Percentiles rank a stretch among this genome's conserved stretches.
Conservation (phyloP, 2,113 vertebrate genomes). For the Australoheros scitulus region DNA sequence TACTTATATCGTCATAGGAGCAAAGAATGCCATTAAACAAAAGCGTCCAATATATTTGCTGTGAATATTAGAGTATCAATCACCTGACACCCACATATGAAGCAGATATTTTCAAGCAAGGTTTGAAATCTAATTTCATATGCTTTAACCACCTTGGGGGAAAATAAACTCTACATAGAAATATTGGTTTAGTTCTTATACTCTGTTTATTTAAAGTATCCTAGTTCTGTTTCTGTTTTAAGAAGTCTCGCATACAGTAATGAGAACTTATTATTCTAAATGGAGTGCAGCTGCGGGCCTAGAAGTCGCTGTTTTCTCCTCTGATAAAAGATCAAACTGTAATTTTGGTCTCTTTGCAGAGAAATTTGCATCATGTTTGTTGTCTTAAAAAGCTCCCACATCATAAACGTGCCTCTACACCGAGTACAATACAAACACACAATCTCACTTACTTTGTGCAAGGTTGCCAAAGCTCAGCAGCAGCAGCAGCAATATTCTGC, state of each 20-base stretch:
- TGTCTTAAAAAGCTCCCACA: conserved; percentile 14
- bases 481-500: conserved; percentile 5
- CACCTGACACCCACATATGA: conserved; percentile 25
- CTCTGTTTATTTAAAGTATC: conserved; percentile 45
- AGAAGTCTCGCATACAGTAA: conserved; percentile 5
- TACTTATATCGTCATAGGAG: background rate
- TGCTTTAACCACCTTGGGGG: conserved; percentile 20
- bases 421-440: background rate
- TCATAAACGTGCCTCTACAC: background rate
- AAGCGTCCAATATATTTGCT: background rate
- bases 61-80: conserved; percentile 41
- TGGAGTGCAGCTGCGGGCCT: background rate
- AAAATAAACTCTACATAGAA: conserved; percentile 10
- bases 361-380: background rate
- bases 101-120: conserved; percentile 28
- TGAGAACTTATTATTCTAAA: conserved; percentile 39
- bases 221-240: conserved; percentile 18
- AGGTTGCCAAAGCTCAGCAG: background rate
- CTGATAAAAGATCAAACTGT: conserved; percentile 29
- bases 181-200: conserved; percentile 20
- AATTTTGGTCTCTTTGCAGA: conserved; percentile 4
- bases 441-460: background rate
- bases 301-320: background rate
- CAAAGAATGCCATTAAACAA: background rate
- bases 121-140: conserved; percentile 45